Percentiles rank a stretch among this genome's conserved stretches.
These are phyloP conservation scores for Lissocephala sabroskyi DNA, from an alignment of 2,888 invertebrate species.

Conservation along the genomic window DNA sequence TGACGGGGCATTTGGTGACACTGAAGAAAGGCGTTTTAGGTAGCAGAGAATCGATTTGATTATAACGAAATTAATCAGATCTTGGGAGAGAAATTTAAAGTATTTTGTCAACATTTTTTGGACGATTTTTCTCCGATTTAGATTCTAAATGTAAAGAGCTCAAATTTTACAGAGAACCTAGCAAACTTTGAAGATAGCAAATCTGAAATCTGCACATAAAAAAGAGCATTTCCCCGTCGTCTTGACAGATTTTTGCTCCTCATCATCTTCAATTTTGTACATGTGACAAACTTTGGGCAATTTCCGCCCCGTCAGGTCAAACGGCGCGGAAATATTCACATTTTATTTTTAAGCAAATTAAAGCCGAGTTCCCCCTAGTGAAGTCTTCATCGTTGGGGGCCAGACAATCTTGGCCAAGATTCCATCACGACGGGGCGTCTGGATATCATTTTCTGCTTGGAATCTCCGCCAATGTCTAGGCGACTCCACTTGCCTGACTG, in stretches of 20 bases:
- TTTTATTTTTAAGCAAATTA: constrained; percentile 47
- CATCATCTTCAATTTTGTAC: constrained; percentile 24
- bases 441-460: constrained; percentile 50
- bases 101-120: too few relatives aligned
- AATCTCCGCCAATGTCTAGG: not conserved
- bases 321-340: constrained; percentile 53
- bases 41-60: too few relatives aligned
- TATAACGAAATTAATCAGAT: too few relatives aligned
- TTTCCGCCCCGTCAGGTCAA: constrained; percentile 35
- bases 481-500: constrained; percentile 28
- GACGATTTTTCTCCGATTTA: too few relatives aligned
- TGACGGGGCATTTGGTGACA: too few relatives aligned
- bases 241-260: not conserved
- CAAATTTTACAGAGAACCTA: too few relatives aligned
- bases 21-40: too few relatives aligned
- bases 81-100: too few relatives aligned
- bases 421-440: not conserved
- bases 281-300: constrained; percentile 52
- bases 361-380: constrained; percentile 25
- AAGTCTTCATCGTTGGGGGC: constrained; percentile 11
- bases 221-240: constrained; percentile 12
- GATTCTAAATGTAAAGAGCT: too few relatives aligned
- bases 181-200: too few relatives aligned
- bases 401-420: constrained; percentile 20
- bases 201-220: too few relatives aligned